A percentile compares a stretch with the other conserved stretches of the same genome.
Conservation (phyloP, 2,113 vertebrate genomes). For the Ceyx melanurus region DNA sequence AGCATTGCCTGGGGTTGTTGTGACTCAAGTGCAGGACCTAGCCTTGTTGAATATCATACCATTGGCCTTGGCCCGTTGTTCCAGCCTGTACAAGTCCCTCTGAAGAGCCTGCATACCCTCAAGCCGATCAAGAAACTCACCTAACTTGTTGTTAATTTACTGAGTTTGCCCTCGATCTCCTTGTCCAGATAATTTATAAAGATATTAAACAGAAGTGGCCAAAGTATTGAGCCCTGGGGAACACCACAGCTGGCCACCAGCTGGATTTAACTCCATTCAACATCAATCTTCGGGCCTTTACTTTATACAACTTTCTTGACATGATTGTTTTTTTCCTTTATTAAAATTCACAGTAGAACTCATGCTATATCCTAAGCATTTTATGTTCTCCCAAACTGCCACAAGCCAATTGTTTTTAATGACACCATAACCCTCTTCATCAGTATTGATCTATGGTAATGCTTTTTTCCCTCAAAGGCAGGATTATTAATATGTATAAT, state of each 20-base stretch:
- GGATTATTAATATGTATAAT: not conserved
- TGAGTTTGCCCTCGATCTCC: not conserved
- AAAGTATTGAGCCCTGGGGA: not conserved
- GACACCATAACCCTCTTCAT: not conserved
- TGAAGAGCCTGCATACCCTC: not conserved
- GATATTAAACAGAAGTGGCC: not conserved
- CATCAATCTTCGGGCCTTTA: not conserved
- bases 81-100: not conserved
- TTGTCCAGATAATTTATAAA: not conserved
- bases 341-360: not conserved
- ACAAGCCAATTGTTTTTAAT: not conserved
- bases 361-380: not conserved
- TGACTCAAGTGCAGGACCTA: not conserved
- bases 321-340: not conserved
- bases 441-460: not conserved
- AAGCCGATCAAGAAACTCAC: not conserved
- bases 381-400: not conserved
- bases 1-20: rapidly evolving
- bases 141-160: not conserved
- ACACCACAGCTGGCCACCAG: rapidly evolving
- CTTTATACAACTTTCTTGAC: not conserved
- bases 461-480: not conserved
- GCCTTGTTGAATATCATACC: not conserved
- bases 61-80: rapidly evolving
- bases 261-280: not conserved